A percentile compares a stretch with the other conserved stretches of the same genome.
Conservation (phyloP, 2,888 invertebrate species). For the Cosmia pyralina region DNA sequence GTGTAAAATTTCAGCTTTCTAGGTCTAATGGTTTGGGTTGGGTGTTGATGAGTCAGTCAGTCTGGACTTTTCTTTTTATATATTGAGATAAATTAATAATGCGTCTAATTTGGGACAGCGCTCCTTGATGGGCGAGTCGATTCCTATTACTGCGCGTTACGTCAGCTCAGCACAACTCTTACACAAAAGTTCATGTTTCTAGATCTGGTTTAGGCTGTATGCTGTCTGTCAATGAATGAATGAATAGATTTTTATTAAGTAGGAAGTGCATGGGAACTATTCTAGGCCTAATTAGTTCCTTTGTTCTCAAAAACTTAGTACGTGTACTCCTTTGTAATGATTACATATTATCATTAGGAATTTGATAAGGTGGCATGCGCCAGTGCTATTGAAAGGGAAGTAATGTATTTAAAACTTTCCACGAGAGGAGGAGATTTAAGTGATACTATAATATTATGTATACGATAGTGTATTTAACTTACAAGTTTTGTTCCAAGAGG, state of each 20-base stretch:
- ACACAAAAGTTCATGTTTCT: too few species aligned
- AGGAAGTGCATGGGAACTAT: not conserved
- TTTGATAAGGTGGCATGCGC: not conserved
- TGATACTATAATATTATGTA: not conserved
- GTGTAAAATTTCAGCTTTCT: too few species aligned
- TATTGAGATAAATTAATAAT: too few species aligned
- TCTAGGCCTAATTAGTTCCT: not conserved
- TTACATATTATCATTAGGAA: not conserved
- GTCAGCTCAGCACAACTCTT: too few species aligned
- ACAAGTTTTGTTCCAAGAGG: not conserved
- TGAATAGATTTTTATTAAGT: not conserved
- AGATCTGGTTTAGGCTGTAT: too few species aligned
- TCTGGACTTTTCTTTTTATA: too few species aligned
- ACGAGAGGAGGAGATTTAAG: too few species aligned
- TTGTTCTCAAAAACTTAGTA: not conserved
- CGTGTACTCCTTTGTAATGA: not conserved
- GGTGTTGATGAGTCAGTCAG: too few species aligned
- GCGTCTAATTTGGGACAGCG: too few species aligned
- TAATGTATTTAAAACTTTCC: not conserved
- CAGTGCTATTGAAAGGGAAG: not conserved
- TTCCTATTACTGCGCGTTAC: too few species aligned
- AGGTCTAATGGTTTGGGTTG: too few species aligned
- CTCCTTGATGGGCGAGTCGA: too few species aligned
- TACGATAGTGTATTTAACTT: not conserved
- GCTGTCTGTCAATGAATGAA: not conserved